Base-by-base conservation (phyloP, 2,888 invertebrate species). In the Nomada ferruginata region DNA sequence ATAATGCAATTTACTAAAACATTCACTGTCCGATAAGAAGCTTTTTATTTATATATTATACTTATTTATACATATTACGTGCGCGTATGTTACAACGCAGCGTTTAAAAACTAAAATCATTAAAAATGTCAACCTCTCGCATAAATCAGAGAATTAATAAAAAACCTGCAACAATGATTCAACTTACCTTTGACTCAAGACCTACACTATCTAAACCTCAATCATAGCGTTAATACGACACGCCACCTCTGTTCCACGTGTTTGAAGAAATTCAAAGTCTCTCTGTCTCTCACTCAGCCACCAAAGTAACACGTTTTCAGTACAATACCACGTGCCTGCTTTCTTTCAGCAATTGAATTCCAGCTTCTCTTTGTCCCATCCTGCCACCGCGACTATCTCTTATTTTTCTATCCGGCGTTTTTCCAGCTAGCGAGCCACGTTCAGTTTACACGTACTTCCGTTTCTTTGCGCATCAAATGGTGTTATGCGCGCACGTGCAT, bases 351-450 rank as follows among this genome's bases (percentile, higher is more conserved):
- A 47, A 76, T 76, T 18, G 69, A 64, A 76, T 76, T 64, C 52
- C 64, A 47, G 52, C 50, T 57, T 81, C 61, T 20, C 68, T 57
- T 60, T 75, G 15, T 50, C 70, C 57, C 64, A 20, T 55, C 52
- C 42, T 42, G 18, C 55, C 60, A 72, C 73, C 73, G 50, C 60
- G 29, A 18, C 53, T 64, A 70, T 42, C 57, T 69, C 23, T 63
- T 72, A 82, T 78, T 75, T 73, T 69, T 71, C 85, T 20, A 47
- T 18, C 60, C 23, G 0, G 0, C 70, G 68, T 55, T 63, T 79
- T 70, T 70, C 44, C 64, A 70, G 26, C 52, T 26, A 20, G 13
- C 52, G 11, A 69, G 42, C 77, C 64, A 50, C 79, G 11, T 76
- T 44, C 63, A 53, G 79, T 76, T 79, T 76, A 64, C 77, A 64